These are phyloP conservation scores for Agrilus biguttatus DNA, from an alignment of 2,888 invertebrate genomes.

Conservation along the genomic window DNA sequence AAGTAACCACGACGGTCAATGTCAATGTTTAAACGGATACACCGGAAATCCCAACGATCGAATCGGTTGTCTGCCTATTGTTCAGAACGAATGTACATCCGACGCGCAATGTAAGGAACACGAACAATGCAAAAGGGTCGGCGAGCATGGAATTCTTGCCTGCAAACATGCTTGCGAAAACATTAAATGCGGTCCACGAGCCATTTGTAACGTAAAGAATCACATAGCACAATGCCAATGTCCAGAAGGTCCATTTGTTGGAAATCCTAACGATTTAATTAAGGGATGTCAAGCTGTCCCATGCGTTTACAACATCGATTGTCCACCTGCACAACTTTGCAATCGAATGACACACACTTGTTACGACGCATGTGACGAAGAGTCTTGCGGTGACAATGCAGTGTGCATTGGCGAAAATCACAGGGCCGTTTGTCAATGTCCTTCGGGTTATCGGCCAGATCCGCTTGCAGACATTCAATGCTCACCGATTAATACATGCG, in stretches of 20 bases:
- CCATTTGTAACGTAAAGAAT: constrained; percentile 78
- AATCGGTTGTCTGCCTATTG: constrained; percentile 62
- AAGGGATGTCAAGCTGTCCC: constrained; percentile 67
- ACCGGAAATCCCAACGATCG: constrained; percentile 83
- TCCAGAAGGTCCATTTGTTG: constrained; percentile 73
- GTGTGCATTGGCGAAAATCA: constrained; percentile 80
- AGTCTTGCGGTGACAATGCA: constrained; percentile 74
- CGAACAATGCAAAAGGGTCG: constrained; percentile 56
- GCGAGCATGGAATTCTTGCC: constrained; percentile 39
- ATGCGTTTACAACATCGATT: constrained; percentile 77
- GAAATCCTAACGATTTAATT: constrained; percentile 65
- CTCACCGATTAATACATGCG: constrained; percentile 53
- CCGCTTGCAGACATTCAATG: constrained; percentile 77
- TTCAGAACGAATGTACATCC: constrained; percentile 60
- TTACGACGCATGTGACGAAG: constrained; percentile 64
- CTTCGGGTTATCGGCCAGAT: constrained; percentile 66
- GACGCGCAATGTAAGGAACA: constrained; percentile 75
- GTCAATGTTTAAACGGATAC: constrained; percentile 71
- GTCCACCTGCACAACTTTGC: constrained; percentile 64
- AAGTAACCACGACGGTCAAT: constrained; percentile 56
- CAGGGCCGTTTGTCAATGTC: constrained; percentile 70
- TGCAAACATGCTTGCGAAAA: constrained; percentile 69
- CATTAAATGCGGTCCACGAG: constrained; percentile 68
- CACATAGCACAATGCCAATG: constrained; percentile 83
- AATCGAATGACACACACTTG: constrained; percentile 73